Evolutionary conservation across 2,888 invertebrate genomes (phyloP).

Genomic region (Eueremaeus valkanovi): DNA sequence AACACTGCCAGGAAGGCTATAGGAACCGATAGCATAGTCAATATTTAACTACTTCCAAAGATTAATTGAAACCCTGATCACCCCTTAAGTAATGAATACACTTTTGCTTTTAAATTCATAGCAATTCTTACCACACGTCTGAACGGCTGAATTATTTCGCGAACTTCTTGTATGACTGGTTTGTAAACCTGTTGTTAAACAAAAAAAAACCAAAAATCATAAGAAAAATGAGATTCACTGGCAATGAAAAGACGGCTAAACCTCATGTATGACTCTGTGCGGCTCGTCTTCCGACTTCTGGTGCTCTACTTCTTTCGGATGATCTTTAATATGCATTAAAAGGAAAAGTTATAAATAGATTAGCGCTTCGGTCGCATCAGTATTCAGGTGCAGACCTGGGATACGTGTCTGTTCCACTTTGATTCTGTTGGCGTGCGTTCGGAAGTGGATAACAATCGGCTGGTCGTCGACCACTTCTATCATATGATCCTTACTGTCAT

Average conservation of each 20-base stretch:
- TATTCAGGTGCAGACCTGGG: too few species aligned
- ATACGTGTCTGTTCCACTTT: background rate
- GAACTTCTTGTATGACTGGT: slow-evolving; percentile 30
- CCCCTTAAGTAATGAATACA: too few species aligned
- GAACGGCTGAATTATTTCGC: slow-evolving; percentile 39
- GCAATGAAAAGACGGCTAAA: too few species aligned
- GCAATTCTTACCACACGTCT: slow-evolving; percentile 20
- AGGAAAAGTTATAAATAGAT: background rate
- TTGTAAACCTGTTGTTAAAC: too few species aligned
- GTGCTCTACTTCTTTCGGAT: slow-evolving; percentile 12
- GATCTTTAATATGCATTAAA: background rate
- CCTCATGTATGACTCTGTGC: slow-evolving; percentile 13
- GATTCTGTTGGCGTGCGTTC: background rate
- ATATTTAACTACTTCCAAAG: too few species aligned
- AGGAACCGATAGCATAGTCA: too few species aligned
- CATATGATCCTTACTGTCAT: background rate
- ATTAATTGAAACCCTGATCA: too few species aligned
- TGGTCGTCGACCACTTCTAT: slow-evolving; percentile 7
- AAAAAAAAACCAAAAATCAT: too few species aligned
- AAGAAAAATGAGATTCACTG: too few species aligned
- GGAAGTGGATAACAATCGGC: slow-evolving; percentile 7
- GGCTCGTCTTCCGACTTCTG: background rate
- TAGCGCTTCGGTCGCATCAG: too few species aligned
- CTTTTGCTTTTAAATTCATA: too few species aligned
- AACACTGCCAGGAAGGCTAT: too few species aligned